These are phyloP conservation scores for Rousettus madagascariensis DNA, from an alignment of 2,797 vertebrate genomes.

Conservation along the genomic window DNA sequence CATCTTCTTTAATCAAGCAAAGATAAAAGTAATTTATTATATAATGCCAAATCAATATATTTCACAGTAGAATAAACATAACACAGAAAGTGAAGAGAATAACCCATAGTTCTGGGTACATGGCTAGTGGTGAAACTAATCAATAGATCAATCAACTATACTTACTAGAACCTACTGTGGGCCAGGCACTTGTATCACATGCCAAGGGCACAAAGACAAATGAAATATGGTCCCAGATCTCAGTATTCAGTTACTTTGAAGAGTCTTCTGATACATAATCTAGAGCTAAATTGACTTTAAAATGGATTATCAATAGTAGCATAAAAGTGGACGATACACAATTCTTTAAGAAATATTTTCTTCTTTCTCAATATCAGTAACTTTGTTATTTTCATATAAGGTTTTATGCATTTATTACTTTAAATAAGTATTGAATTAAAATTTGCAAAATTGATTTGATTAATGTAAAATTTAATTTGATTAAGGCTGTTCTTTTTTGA, in stretches of 20 bases:
- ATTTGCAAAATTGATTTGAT: not conserved
- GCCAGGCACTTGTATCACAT: not conserved
- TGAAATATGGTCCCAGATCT: not conserved
- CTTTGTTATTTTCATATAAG: not conserved
- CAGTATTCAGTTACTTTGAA: not conserved
- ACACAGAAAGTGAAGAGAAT: not conserved
- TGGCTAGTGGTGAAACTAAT: not conserved
- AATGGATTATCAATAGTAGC: not conserved
- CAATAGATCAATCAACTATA: not conserved
- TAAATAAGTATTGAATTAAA: constrained; percentile 15
- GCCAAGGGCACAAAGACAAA: not conserved
- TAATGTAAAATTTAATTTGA: not conserved
- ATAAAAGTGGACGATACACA: not conserved
- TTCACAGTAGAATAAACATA: constrained; percentile 22
- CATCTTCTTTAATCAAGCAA: not conserved
- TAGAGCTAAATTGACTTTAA: not conserved
- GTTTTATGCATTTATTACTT: not conserved
- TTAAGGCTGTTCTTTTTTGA: not conserved
- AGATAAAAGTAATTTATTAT: constrained; percentile 35
- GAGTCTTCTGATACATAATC: not conserved
- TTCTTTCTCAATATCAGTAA: not conserved
- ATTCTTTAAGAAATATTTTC: not conserved
- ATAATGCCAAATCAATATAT: constrained; percentile 35
- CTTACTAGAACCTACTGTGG: not conserved
- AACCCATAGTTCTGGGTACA: not conserved